Conservation (phyloP, 2,113 vertebrate genomes). For the Trichomycterus rosablanca region DNA sequence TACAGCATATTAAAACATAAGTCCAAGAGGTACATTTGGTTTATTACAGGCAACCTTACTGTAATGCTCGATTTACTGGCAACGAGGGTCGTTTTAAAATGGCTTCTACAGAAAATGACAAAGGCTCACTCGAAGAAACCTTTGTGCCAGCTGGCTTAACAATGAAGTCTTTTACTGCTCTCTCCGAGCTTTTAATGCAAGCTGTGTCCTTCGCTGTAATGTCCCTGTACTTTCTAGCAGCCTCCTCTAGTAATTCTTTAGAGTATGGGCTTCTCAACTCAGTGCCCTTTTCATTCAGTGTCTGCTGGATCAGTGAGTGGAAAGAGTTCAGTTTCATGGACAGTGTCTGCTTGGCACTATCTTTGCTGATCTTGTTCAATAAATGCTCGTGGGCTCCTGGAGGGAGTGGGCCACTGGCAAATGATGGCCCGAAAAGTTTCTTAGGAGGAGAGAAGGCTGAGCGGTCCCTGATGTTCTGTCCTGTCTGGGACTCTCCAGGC, state of each 20-base stretch:
- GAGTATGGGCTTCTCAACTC: constrained; percentile 73
- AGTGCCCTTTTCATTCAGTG: constrained; percentile 69
- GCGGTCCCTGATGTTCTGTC: constrained; percentile 71
- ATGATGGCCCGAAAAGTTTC: constrained; percentile 73
- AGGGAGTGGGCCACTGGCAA: constrained; percentile 60
- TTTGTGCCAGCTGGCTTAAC: constrained; percentile 78
- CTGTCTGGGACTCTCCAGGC: constrained; percentile 59
- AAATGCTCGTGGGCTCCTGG: constrained; percentile 62
- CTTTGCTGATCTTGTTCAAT: constrained; percentile 79
- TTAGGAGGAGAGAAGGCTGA: constrained; percentile 90
- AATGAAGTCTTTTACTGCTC: constrained; percentile 74
- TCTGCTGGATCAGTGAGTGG: constrained; percentile 82
- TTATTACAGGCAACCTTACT: constrained; percentile 52
- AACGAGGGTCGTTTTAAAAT: constrained; percentile 86
- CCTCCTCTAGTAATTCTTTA: constrained; percentile 82
- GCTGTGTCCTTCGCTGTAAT: constrained; percentile 71
- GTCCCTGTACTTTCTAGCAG: constrained; percentile 79
- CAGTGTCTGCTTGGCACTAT: constrained; percentile 62
- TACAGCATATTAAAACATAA: constrained; percentile 12
- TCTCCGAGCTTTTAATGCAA: constrained; percentile 70
- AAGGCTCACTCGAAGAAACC: constrained; percentile 71
- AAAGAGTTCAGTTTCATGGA: constrained; percentile 80
- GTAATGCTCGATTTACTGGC: constrained; percentile 73
- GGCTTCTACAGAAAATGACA: constrained; percentile 95
- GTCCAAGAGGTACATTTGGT: background rate